Base-by-base conservation (phyloP, 2,113 vertebrate genomes). In the Zosterops borbonicus region DNA sequence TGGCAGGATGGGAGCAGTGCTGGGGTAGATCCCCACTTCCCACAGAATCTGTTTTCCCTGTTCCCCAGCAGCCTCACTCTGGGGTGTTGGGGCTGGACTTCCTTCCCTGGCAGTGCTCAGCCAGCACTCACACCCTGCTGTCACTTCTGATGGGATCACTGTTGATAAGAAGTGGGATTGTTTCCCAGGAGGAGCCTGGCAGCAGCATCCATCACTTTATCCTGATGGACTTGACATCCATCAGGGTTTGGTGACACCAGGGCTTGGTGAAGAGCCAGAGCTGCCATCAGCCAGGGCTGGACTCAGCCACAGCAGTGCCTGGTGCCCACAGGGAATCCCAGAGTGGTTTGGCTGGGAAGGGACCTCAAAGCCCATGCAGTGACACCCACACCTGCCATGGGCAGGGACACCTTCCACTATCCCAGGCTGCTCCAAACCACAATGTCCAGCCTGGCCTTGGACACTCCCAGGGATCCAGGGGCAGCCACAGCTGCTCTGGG, bases 41-140 rank as follows among this genome's bases (percentile, higher is more conserved):
- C 46, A 29, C 1, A 2, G 37, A 25, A 52, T 10, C 44, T 79
- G 28, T 9, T 28, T 12, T 29, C 28, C 21, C 12, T 28, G 6
- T 8, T 14, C 2, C 1, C 42, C 50, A 41, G 42, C 81, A 73
- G 59, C 28, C n/a, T 47, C 59, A 18, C 4, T 0, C 39, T 1
- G 0, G 63, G 39, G 2, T 37, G 25, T 68, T 37, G 29, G 58
- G 15, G 18, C 35, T 63, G 79, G 42, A 3, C 4, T 12, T 33
- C 31, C 41, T 16, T 7, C 63, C 58, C 64, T 18, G 25, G 62
- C 93, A 50, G 63, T 3, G 19, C 80, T 31, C 70, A 73, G 56
- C 23, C 68, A 22, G 75, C 1, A 0, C 71, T 35, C 9, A 7
- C 64, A 22, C 21, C 60, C 76, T 2, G 0, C 60, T 39, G 55